Conservation (phyloP, 2,113 vertebrate genomes). For the Tragelaphus buxtoni region DNA sequence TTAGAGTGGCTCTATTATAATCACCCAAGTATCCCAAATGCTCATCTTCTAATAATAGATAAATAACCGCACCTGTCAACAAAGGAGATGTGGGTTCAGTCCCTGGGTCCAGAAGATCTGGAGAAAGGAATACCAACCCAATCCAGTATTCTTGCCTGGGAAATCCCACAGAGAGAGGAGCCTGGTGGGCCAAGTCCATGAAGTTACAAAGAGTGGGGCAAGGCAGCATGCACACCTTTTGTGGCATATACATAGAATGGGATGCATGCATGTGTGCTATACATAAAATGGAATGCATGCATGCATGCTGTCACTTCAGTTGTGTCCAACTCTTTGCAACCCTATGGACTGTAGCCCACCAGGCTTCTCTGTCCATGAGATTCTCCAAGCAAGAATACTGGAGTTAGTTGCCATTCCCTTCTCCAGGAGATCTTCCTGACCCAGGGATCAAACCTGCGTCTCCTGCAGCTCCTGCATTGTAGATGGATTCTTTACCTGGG, state of each 20-base stretch:
- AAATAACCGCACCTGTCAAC: neutral
- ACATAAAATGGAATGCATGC: neutral
- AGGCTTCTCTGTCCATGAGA: neutral
- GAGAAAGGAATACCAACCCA: neutral
- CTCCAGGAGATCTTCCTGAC: neutral
- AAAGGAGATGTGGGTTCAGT: neutral
- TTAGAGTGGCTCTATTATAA: neutral
- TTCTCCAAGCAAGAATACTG: neutral
- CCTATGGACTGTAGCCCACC: neutral
- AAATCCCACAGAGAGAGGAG: neutral
- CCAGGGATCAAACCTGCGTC: neutral
- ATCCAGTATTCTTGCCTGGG: neutral
- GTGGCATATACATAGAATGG: neutral
- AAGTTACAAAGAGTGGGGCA: neutral
- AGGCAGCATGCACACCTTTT: neutral
- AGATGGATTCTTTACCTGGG: neutral
- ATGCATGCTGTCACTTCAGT: neutral
- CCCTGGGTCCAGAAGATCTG: neutral
- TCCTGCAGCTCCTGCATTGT: neutral
- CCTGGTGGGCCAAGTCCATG: neutral
- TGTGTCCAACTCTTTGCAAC: neutral
- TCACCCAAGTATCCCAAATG: neutral
- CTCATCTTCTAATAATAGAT: neutral
- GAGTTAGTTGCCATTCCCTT: neutral
- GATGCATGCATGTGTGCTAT: neutral